phyloP scores from a whole-genome alignment of 2,888 invertebrate species.

The Campoplex nolae region DNA sequence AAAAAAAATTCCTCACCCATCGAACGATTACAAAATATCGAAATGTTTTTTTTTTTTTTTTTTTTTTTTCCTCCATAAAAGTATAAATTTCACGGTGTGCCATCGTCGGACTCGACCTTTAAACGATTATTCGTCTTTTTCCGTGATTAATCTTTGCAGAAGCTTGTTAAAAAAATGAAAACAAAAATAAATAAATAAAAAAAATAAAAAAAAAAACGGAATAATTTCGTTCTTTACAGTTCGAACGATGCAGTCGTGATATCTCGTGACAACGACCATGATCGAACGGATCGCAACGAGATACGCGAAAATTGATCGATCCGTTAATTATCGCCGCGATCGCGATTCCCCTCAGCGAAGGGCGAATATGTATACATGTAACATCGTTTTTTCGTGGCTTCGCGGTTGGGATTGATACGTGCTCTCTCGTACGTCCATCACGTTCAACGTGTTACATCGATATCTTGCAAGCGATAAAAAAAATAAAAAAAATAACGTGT shows the following conservation, averaged over 20 bases:
- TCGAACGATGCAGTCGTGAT: slow-evolving; percentile 15
- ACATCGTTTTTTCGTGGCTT: slow-evolving; percentile 30
- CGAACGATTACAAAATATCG: background rate
- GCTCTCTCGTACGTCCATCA: slow-evolving; percentile 45
- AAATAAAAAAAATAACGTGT: slow-evolving; percentile 15
- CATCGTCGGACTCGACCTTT: background rate
- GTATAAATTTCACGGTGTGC: background rate
- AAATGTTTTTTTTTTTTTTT: background rate
- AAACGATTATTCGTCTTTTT: background rate
- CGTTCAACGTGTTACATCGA: slow-evolving; percentile 60
- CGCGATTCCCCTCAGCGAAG: slow-evolving; percentile 27
- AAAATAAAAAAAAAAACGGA: background rate
- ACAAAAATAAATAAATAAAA: too few relatives aligned
- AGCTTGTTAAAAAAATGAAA: background rate
- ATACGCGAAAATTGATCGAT: slow-evolving; percentile 68
- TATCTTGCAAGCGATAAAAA: slow-evolving; percentile 60
- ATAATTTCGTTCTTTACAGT: slow-evolving; percentile 2
- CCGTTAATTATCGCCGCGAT: slow-evolving; percentile 64
- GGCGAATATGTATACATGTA: background rate
- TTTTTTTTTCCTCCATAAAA: too few relatives aligned
- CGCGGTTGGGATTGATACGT: slow-evolving; percentile 49
- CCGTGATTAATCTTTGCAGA: background rate
- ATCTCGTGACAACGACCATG: slow-evolving; percentile 47
- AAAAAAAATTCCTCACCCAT: background rate
- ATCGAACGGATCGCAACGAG: slow-evolving; percentile 55